Evolutionary conservation across 2,888 invertebrate genomes (phyloP).

Genomic region (Plusia festucae): DNA sequence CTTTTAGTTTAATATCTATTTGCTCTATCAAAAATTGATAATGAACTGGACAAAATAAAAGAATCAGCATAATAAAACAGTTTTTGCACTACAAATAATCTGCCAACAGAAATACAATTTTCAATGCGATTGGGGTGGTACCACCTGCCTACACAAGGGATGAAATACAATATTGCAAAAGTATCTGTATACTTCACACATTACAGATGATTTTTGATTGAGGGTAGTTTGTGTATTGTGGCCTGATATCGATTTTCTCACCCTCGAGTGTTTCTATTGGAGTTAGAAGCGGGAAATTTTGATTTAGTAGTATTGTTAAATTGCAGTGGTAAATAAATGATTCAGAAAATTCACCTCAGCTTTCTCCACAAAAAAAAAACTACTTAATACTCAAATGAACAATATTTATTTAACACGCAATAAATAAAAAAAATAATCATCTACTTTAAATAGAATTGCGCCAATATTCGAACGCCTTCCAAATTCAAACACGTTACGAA

Average conservation of each 20-base stretch:
- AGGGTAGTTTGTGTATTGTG: constrained; percentile 8
- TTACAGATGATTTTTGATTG: constrained; percentile 22
- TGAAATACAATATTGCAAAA: constrained; percentile 23
- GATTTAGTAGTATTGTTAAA: constrained; percentile 2
- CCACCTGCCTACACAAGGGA: constrained; percentile 44
- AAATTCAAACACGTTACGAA: neutral
- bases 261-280: constrained; percentile 11
- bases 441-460: neutral
- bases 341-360: no score
- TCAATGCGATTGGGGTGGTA: constrained; percentile 35
- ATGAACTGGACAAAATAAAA: neutral
- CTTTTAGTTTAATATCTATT: no score
- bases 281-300: neutral
- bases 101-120: constrained; percentile 40
- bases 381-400: no score
- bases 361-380: no score
- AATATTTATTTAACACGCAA: no score
- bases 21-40: neutral
- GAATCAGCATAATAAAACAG: constrained; percentile 28
- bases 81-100: constrained; percentile 45
- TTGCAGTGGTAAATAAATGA: neutral
- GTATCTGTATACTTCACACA: constrained; percentile 10
- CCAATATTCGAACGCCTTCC: neutral
- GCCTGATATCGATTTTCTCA: constrained; percentile 47
- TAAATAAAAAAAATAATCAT: neutral